These are phyloP conservation scores for Acanthornis magna DNA, from an alignment of 2,797 vertebrate genomes.

Conservation along the genomic window DNA sequence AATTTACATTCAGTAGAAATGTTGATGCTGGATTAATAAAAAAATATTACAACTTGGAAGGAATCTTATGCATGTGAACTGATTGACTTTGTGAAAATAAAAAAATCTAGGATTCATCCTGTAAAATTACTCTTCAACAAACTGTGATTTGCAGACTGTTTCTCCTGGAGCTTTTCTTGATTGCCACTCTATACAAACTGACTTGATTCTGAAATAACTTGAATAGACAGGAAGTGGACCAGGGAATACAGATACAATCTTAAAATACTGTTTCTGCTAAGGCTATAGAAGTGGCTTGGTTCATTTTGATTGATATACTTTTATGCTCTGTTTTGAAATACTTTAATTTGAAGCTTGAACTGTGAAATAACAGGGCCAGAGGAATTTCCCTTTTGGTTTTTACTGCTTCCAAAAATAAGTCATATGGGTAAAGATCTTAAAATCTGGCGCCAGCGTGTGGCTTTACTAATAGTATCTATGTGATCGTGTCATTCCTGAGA, in stretches of 20 bases:
- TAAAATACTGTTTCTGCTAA: conserved; percentile 1
- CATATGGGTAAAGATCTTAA: conserved; percentile 32
- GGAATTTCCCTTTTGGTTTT: conserved; percentile 31
- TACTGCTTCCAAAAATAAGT: conserved; percentile 33
- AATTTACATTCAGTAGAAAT: background rate
- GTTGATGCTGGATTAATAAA: background rate
- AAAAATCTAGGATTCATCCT: background rate
- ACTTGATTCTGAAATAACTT: conserved; percentile 13
- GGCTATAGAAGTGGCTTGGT: background rate
- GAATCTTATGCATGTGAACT: background rate
- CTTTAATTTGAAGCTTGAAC: conserved; percentile 25
- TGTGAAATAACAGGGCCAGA: conserved; percentile 1
- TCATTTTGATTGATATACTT: conserved; percentile 10
- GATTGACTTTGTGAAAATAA: background rate
- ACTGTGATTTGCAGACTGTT: background rate
- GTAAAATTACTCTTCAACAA: background rate
- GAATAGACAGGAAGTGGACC: background rate
- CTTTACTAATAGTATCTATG: conserved; percentile 40
- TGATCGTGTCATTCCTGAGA: conserved; percentile 46
- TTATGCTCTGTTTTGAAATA: conserved; percentile 21
- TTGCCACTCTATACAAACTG: background rate
- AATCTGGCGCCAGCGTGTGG: conserved; percentile 11
- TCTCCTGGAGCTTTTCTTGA: background rate
- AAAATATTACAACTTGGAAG: background rate
- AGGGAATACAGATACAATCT: conserved; percentile 33